Percentiles rank a stretch among this genome's conserved stretches.
Evolutionary conservation across 2,888 invertebrate species (phyloP).

Genomic region (Oscheius sp.): DNA sequence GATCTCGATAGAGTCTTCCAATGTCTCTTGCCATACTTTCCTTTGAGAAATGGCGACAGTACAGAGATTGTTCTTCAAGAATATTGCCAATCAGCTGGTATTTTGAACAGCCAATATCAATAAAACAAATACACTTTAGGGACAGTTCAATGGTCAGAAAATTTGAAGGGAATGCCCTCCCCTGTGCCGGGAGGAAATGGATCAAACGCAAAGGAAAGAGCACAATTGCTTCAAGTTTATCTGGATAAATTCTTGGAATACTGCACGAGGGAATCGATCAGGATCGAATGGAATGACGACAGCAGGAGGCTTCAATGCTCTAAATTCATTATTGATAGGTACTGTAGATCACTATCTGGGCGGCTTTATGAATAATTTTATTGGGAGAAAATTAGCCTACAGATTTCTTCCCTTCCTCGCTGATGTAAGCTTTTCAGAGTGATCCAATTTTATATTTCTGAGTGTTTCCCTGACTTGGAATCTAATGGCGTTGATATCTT

Average conservation of each 20-base stretch:
- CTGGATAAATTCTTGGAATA: slow-evolving; percentile 69
- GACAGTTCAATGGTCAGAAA: slow-evolving; percentile 46
- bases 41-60: slow-evolving; percentile 55
- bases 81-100: slow-evolving; percentile 58
- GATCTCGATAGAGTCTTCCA: slow-evolving; percentile 64
- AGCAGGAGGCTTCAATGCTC: slow-evolving; percentile 58
- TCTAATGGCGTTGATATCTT: slow-evolving; percentile 63
- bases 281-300: slow-evolving; percentile 68
- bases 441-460: slow-evolving; percentile 50
- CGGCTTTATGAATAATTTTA: neutral
- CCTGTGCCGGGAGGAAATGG: slow-evolving; percentile 21
- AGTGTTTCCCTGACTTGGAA: slow-evolving; percentile 56
- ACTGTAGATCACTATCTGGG: slow-evolving; percentile 33
- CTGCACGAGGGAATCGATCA: slow-evolving; percentile 60
- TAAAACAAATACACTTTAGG: slow-evolving; percentile 24
- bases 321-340: slow-evolving; percentile 62
- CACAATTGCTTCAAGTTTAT: slow-evolving; percentile 65
- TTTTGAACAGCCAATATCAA: neutral
- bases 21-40: slow-evolving; percentile 66
- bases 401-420: no score
- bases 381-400: no score
- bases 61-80: slow-evolving; percentile 58
- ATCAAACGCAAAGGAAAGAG: slow-evolving; percentile 54
- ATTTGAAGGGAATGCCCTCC: slow-evolving; percentile 17
- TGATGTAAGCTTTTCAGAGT: slow-evolving; percentile 27